These are phyloP conservation scores for Heterochromis multidens DNA, from an alignment of 2,113 vertebrate species.

Conservation along the genomic window DNA sequence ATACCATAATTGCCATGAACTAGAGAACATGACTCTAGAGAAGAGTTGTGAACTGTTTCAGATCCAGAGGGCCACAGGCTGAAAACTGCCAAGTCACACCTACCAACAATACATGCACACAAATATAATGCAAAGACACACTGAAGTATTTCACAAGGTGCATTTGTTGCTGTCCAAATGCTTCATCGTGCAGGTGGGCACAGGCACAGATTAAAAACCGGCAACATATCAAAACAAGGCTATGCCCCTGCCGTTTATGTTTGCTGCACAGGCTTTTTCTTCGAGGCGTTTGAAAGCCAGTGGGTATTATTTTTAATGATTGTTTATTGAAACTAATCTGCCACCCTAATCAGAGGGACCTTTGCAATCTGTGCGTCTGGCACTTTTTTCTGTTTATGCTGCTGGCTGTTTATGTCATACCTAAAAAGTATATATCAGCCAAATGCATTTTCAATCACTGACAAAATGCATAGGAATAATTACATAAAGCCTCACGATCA, in stretches of 20 bases:
- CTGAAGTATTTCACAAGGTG: constrained; percentile 6
- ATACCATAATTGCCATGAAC: background rate
- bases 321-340: constrained; percentile 66
- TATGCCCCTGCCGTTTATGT: background rate
- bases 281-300: constrained; percentile 42
- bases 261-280: constrained; percentile 18
- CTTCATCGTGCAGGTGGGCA: constrained; percentile 20
- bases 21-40: background rate
- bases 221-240: constrained; percentile 18
- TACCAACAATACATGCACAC: background rate
- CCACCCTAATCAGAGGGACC: constrained; percentile 62
- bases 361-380: constrained; percentile 59
- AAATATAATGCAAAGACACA: background rate
- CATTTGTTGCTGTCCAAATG: constrained; percentile 17
- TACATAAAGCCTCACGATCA: background rate
- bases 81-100: constrained; percentile 13
- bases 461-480: background rate
- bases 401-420: constrained; percentile 47
- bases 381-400: constrained; percentile 58
- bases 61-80: background rate
- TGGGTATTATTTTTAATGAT: constrained; percentile 67
- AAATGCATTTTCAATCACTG: constrained; percentile 43
- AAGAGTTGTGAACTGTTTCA: background rate
- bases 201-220: constrained; percentile 1
- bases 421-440: constrained; percentile 46